phyloP scores from a whole-genome alignment of 2,113 vertebrate species.

The Cygnus atratus region DNA sequence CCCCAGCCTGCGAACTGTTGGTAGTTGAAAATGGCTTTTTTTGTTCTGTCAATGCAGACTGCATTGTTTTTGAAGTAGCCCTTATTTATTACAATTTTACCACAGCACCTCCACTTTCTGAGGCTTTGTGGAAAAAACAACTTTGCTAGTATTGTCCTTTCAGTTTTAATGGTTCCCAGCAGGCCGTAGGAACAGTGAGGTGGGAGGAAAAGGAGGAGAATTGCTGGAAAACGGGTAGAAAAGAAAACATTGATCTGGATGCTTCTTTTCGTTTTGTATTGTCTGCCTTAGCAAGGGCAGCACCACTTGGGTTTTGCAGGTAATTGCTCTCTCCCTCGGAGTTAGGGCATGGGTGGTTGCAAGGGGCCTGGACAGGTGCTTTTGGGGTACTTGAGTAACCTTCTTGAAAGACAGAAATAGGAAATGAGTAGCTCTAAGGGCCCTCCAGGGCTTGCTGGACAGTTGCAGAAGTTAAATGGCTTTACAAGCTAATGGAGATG shows the following conservation, averaged over 20 bases:
- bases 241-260: not conserved
- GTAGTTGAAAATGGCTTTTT: not conserved
- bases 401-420: not conserved
- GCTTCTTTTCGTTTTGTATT: not conserved
- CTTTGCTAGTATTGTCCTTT: not conserved
- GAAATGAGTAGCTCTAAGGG: not conserved
- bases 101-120: not conserved
- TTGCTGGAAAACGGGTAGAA: not conserved
- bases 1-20: not conserved
- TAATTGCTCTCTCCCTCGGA: not conserved
- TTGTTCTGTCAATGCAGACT: not conserved
- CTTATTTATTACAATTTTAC: not conserved
- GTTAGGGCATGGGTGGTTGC: not conserved
- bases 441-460: not conserved
- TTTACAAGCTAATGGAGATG: not conserved
- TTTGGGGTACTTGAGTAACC: rapidly evolving
- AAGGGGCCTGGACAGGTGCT: not conserved
- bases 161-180: not conserved
- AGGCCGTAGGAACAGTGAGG: not conserved
- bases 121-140: not conserved
- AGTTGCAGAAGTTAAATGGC: not conserved
- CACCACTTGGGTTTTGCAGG: not conserved
- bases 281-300: not conserved
- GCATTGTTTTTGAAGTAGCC: not conserved
- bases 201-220: not conserved